Evolutionary conservation across 2,888 invertebrate genomes (phyloP).

Genomic region (Anorthoa munda): DNA sequence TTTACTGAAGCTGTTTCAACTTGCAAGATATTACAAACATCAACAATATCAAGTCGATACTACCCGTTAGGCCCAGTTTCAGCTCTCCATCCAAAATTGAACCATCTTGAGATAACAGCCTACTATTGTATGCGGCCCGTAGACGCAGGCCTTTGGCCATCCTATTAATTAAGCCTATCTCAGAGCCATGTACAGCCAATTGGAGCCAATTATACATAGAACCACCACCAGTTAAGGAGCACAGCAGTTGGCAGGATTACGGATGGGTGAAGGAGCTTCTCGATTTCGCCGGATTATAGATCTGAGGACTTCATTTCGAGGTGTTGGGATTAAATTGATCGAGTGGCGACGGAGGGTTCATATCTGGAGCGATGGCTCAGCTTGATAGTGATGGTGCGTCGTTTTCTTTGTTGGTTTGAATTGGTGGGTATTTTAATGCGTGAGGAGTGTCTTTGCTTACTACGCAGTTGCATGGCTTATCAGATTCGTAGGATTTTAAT

Average conservation of each 20-base stretch:
- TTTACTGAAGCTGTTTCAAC: not conserved
- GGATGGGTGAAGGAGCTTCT: slow-evolving; percentile 47
- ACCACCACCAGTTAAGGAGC: slow-evolving; percentile 53
- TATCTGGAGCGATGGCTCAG: slow-evolving; percentile 46
- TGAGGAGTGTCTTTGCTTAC: not conserved
- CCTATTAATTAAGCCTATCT: slow-evolving; percentile 81
- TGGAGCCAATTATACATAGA: slow-evolving; percentile 78
- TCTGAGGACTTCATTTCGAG: slow-evolving; percentile 53
- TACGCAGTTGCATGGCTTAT: not conserved
- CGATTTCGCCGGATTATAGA: slow-evolving; percentile 53
- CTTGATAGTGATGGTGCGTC: slow-evolving; percentile 35
- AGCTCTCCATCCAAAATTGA: slow-evolving; percentile 23
- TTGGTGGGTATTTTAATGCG: slow-evolving; percentile 17
- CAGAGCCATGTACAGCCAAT: slow-evolving; percentile 75
- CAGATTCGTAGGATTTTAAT: not conserved
- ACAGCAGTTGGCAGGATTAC: slow-evolving; percentile 37
- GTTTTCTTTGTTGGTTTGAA: slow-evolving; percentile 10
- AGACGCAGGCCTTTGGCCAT: slow-evolving; percentile 48
- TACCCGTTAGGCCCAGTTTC: not conserved
- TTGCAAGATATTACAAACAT: not conserved
- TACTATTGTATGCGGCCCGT: slow-evolving; percentile 39
- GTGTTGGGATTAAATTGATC: slow-evolving; percentile 61
- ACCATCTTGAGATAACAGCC: slow-evolving; percentile 36
- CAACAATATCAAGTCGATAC: slow-evolving; percentile 8
- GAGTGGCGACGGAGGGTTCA: slow-evolving; percentile 27